Percentiles rank a stretch among this genome's conserved stretches.
Evolutionary conservation across 2,113 vertebrate species (phyloP).

Genomic region (Malurus melanocephalus): DNA sequence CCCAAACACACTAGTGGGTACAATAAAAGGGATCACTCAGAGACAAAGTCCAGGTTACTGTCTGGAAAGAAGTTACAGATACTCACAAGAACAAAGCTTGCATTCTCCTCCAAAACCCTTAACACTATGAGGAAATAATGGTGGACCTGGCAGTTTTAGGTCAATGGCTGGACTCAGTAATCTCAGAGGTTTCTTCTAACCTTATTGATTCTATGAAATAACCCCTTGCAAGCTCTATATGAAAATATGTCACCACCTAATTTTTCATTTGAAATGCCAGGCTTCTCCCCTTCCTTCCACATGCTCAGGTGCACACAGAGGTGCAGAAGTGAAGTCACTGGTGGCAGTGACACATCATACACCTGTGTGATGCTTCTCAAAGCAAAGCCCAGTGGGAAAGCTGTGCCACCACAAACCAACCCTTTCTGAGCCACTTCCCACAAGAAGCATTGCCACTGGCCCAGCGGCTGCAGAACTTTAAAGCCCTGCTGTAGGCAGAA

Average conservation of each 20-base stretch:
- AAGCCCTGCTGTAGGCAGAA: not conserved
- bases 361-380: not conserved
- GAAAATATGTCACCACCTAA: not conserved
- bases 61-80: not conserved
- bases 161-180: not conserved
- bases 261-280: not conserved
- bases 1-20: not conserved
- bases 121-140: not conserved
- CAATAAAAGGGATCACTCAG: not conserved
- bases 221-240: not conserved
- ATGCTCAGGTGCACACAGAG: accelerated
- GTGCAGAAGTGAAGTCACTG: not conserved
- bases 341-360: not conserved
- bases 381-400: not conserved
- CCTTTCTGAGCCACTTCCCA: not conserved
- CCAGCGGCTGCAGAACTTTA: not conserved
- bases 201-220: not conserved
- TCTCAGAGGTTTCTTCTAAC: not conserved
- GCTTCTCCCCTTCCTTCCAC: not conserved
- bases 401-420: not conserved
- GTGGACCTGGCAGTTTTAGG: not conserved
- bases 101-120: not conserved
- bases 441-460: not conserved
- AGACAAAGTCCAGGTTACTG: not conserved
- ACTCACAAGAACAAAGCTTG: not conserved